Conservation (phyloP, 2,113 vertebrate genomes). For the Nipponia nippon region DNA sequence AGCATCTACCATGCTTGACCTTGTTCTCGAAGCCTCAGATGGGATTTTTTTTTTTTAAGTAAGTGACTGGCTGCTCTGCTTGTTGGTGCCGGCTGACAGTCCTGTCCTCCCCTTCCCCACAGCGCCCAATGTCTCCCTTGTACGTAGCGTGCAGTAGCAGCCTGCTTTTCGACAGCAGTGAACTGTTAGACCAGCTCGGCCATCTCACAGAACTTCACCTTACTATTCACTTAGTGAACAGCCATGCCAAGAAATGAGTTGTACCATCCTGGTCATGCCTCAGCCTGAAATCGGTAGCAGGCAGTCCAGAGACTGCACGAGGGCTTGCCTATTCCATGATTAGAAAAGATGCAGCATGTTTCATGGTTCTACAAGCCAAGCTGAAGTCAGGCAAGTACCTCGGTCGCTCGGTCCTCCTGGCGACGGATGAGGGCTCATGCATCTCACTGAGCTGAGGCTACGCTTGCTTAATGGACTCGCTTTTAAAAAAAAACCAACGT, state of each 20-base stretch:
- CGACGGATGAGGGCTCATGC: not conserved
- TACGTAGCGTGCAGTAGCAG: accelerated
- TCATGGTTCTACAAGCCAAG: not conserved
- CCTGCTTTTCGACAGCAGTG: not conserved
- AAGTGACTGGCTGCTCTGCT: not conserved
- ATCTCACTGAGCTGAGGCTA: not conserved
- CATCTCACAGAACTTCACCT: not conserved
- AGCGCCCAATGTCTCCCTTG: too few species aligned
- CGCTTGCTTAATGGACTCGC: not conserved
- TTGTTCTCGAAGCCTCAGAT: not conserved
- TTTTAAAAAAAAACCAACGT: not conserved
- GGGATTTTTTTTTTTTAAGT: not conserved
- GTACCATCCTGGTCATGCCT: not conserved
- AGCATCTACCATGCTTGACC: not conserved
- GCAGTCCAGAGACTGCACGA: not conserved
- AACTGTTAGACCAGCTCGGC: not conserved
- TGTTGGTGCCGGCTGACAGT: not conserved
- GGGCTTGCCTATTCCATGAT: not conserved
- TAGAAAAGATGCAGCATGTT: not conserved
- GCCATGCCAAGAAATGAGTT: not conserved
- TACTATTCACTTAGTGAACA: not conserved
- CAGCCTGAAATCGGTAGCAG: not conserved
- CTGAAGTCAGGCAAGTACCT: not conserved
- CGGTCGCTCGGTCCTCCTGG: not conserved
- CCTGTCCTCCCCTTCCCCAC: not conserved